Base-by-base conservation (phyloP, 1,140 invertebrate genomes). In the Drosophila pachea region DNA sequence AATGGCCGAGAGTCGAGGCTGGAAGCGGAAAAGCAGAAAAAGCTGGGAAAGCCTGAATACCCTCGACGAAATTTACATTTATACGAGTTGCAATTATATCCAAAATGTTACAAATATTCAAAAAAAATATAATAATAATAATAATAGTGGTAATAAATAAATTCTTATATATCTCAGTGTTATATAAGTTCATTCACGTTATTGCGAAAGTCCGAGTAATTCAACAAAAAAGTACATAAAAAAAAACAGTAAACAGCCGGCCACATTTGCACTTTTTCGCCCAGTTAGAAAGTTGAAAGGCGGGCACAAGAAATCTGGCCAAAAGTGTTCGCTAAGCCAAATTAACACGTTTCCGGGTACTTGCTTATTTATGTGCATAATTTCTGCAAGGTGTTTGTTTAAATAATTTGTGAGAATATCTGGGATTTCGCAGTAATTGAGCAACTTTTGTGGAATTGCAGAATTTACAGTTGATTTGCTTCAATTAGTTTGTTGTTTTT, bases 271-370 rank as follows among this genome's bases (percentile, higher is more conserved):
- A 16, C 12, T 14, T 16, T 49, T 66, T 53, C 64, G 50, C 69
- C 52, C 72, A 78, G 68, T 84, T 84, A 78, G 79, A 84, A 84
- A 84, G 79, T 76, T 67, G 36, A 58, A 45, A 65, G 60, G 60
- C 14, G 7, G 9, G 9, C 43, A 4, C 43, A 22, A 29, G 64
- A 67, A 64, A 22, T 22, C 61, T 75, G 65, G 38, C 8, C 54
- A 69, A 65, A 36, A 63, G 48, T 35, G 61, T 48, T 49, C 16
- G 49, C 38, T 63, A 36, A 58, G 73, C 53, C 45, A 79, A 86
- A 84, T 86, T 84, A 86, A 86, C 79, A 84, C 79, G 66, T 84
- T 86, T 76, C 14, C 64, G 36, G 35, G 60, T 58, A 59, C 42
- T 64, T 79, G 63, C 71, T 76, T 78, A 76, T 76, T 76, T 76